Evolutionary conservation across 2,113 vertebrate species (phyloP).

Genomic region (Cnemophilus loriae): DNA sequence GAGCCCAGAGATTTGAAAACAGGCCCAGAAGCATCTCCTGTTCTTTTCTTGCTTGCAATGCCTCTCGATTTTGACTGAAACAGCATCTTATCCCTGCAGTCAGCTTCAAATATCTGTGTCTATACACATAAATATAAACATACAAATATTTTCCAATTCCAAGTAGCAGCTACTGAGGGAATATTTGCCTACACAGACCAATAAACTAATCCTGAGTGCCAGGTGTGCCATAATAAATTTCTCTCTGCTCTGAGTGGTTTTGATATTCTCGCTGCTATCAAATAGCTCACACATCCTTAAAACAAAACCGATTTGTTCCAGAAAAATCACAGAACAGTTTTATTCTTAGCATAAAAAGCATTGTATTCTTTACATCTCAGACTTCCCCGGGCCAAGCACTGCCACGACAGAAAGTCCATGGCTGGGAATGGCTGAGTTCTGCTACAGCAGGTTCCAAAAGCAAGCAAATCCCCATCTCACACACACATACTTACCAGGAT

Average conservation of each 20-base stretch:
- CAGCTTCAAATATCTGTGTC: not conserved
- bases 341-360: not conserved
- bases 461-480: not conserved
- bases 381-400: not conserved
- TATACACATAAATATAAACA: not conserved
- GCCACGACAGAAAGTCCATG: fast-evolving
- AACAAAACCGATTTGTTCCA: not conserved
- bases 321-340: not conserved
- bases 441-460: not conserved
- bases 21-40: not conserved
- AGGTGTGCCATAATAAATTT: not conserved
- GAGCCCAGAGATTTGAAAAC: not conserved
- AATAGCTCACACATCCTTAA: not conserved
- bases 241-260: not conserved
- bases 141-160: not conserved
- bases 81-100: not conserved
- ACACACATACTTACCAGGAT: not conserved
- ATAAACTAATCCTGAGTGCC: not conserved
- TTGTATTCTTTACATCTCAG: not conserved
- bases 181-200: not conserved
- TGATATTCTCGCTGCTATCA: not conserved
- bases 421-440: not conserved
- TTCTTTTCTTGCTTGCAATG: not conserved
- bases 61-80: not conserved
- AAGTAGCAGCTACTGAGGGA: not conserved